phyloP scores from a whole-genome alignment of 92 coral and sea anemone genomes.

The Pocillopora grandis region DNA sequence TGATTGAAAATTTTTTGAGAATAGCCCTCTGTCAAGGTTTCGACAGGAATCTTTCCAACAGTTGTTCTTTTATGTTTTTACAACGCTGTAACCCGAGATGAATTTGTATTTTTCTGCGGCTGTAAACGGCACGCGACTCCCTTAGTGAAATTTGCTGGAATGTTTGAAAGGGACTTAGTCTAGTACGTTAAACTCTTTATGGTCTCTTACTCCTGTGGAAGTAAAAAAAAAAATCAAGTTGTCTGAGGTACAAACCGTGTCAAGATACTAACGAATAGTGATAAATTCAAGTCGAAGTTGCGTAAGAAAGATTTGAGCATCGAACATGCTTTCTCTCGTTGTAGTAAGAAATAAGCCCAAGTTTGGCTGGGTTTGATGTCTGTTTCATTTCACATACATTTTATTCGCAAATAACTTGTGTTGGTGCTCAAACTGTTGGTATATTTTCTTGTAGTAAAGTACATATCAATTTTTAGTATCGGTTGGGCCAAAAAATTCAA shows the following conservation, averaged over 20 bases:
- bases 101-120: not conserved
- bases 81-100: not conserved
- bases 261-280: too few relatives aligned
- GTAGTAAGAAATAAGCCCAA: not conserved
- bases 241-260: too few relatives aligned
- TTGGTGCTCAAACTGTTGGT: not conserved
- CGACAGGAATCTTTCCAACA: not conserved
- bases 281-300: not conserved
- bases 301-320: constrained; percentile 3
- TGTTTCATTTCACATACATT: not conserved
- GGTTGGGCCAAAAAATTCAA: not conserved
- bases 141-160: not conserved
- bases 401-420: not conserved
- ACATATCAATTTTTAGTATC: not conserved
- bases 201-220: too few relatives aligned
- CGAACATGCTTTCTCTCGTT: not conserved
- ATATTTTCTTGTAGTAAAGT: not conserved
- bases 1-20: constrained; percentile 6
- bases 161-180: not conserved
- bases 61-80: not conserved
- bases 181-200: too few relatives aligned
- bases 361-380: not conserved
- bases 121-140: constrained; percentile 40
- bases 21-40: not conserved
- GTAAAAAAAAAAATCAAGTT: too few relatives aligned